Percentiles rank a stretch among this genome's conserved stretches.
phyloP scores from a whole-genome alignment of 1,140 invertebrate genomes.

The Formica exsecta region DNA sequence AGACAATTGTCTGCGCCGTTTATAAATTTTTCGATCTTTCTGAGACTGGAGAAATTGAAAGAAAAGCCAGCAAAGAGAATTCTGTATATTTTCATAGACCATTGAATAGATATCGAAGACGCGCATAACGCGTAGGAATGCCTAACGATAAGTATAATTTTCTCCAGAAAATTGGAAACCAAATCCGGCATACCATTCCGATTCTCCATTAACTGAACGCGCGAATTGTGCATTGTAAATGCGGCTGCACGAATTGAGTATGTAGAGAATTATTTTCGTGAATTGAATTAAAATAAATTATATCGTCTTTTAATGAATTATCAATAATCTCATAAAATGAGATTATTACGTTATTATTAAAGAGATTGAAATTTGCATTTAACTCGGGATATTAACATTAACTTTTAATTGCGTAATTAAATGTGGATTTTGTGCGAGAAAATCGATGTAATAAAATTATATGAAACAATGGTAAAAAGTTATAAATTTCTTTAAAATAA shows the following conservation, averaged over 20 bases:
- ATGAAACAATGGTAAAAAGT: not conserved
- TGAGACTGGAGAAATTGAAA: not conserved
- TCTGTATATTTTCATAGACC: not conserved
- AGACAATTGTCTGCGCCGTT: constrained; percentile 51
- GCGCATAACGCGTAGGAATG: constrained; percentile 10
- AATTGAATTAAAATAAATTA: constrained; percentile 54
- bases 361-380: constrained; percentile 25
- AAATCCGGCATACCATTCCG: constrained; percentile 11
- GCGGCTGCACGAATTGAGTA: not conserved
- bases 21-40: constrained; percentile 21
- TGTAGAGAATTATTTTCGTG: constrained; percentile 26
- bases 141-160: not conserved
- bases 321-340: constrained; percentile 22
- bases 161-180: constrained; percentile 27
- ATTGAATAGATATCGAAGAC: constrained; percentile 7
- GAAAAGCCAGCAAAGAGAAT: not conserved
- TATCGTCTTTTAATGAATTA: constrained; percentile 1
- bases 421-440: not conserved
- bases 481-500: constrained; percentile 25
- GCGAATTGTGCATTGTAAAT: constrained; percentile 45
- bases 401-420: constrained; percentile 30
- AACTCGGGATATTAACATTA: constrained; percentile 10
- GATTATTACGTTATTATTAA: constrained; percentile 32
- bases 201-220: constrained; percentile 12
- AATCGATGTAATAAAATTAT: not conserved